These are phyloP conservation scores for Elaphurus davidianus DNA, from an alignment of 2,113 vertebrate genomes.

Conservation along the genomic window DNA sequence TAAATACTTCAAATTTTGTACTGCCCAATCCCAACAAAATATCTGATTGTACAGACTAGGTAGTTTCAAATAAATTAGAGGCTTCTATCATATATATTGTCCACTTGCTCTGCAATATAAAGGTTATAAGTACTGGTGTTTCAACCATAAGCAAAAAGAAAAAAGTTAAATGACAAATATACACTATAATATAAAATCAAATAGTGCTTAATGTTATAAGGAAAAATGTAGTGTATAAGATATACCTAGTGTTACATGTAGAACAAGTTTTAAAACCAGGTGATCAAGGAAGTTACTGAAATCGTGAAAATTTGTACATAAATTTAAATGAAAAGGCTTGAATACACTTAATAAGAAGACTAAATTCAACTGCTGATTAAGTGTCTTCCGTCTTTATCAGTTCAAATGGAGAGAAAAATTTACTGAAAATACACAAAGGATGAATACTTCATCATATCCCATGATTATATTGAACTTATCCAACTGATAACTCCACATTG, in stretches of 20 bases:
- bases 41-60: not conserved
- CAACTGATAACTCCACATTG: not conserved
- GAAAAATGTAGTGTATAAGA: not conserved
- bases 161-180: not conserved
- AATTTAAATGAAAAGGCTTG: not conserved
- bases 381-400: not conserved
- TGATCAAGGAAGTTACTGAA: not conserved
- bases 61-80: not conserved
- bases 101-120: not conserved
- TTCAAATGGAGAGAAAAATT: not conserved
- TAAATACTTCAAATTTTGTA: not conserved
- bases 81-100: not conserved
- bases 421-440: not conserved
- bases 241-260: not conserved
- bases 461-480: not conserved
- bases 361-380: not conserved
- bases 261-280: not conserved
- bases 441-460: not conserved
- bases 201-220: not conserved
- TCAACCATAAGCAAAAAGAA: not conserved
- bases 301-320: not conserved
- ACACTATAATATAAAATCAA: not conserved
- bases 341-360: not conserved
- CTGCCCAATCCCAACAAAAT: not conserved
- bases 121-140: fast-evolving